Evolutionary conservation across 2,113 vertebrate genomes (phyloP).

Genomic region (Hypomesus transpacificus): DNA sequence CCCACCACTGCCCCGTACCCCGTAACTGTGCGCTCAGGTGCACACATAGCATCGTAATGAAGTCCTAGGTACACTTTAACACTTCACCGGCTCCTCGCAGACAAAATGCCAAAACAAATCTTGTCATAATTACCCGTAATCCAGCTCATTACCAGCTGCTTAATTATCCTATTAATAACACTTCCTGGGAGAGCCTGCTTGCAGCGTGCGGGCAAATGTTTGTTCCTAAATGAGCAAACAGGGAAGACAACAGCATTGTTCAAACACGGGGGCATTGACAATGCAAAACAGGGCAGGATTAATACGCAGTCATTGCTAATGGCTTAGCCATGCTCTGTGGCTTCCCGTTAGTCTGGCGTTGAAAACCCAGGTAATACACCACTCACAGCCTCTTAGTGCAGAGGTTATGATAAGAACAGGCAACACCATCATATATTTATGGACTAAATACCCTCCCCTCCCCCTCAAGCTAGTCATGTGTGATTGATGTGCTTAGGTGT

Average conservation of each 20-base stretch:
- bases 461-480: slow-evolving; percentile 19
- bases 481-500: slow-evolving; percentile 26
- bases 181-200: slow-evolving; percentile 92
- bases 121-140: slow-evolving; percentile 98
- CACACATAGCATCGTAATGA: slow-evolving; percentile 85
- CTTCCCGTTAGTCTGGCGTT: slow-evolving; percentile 22
- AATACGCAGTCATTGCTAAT: slow-evolving; percentile 48
- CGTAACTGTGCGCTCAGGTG: slow-evolving; percentile 83
- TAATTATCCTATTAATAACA: slow-evolving; percentile 99
- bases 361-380: slow-evolving; percentile 34
- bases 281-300: slow-evolving; percentile 74
- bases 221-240: slow-evolving; percentile 98
- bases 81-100: slow-evolving; percentile 86
- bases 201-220: slow-evolving; percentile 91
- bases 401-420: slow-evolving; percentile 1
- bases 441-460: slow-evolving; percentile 26
- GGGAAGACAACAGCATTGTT: slow-evolving; percentile 93
- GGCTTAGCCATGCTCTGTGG: slow-evolving; percentile 49
- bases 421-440: slow-evolving; percentile 33
- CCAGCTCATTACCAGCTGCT: slow-evolving; percentile 96
- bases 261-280: slow-evolving; percentile 81
- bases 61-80: slow-evolving; percentile 91
- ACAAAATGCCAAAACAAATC: slow-evolving; percentile 97
- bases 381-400: slow-evolving; percentile 9
- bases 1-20: slow-evolving; percentile 33